A percentile compares a stretch with the other conserved stretches of the same genome.
These are phyloP conservation scores for Calonectris borealis DNA, from an alignment of 2,113 vertebrate genomes.

Conservation along the genomic window DNA sequence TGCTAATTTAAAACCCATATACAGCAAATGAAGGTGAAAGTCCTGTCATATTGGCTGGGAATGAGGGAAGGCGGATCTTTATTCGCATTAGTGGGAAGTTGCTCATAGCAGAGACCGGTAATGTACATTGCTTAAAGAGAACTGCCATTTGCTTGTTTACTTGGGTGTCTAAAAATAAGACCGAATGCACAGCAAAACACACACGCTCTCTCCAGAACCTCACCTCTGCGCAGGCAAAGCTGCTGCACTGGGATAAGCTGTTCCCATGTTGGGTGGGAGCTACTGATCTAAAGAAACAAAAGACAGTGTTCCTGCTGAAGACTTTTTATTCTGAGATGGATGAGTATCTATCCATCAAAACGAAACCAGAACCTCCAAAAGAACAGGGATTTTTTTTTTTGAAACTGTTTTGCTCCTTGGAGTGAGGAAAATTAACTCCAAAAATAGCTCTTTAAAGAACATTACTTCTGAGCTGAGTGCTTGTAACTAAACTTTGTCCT, in stretches of 20 bases:
- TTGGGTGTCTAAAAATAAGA: conserved; percentile 19
- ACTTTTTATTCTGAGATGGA: background rate
- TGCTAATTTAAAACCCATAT: background rate
- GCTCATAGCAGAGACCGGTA: rapidly evolving
- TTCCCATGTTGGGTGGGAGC: background rate
- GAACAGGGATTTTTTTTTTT: background rate
- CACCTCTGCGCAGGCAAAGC: background rate
- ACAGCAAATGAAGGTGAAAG: background rate
- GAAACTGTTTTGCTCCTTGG: background rate
- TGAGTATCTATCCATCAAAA: background rate
- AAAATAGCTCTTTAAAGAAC: background rate
- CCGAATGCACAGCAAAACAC: background rate
- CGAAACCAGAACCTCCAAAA: background rate
- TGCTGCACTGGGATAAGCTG: background rate
- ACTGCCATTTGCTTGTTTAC: background rate
- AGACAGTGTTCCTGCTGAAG: background rate
- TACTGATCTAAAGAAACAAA: background rate
- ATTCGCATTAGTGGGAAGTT: background rate
- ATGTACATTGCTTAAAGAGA: background rate
- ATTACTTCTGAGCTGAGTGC: background rate
- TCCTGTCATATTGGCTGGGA: background rate
- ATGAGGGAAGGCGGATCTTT: background rate
- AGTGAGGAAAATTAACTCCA: background rate
- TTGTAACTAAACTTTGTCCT: background rate
- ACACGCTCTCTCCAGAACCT: background rate